phyloP scores from a whole-genome alignment of 1,140 invertebrate genomes.

The Bombus superbus region DNA sequence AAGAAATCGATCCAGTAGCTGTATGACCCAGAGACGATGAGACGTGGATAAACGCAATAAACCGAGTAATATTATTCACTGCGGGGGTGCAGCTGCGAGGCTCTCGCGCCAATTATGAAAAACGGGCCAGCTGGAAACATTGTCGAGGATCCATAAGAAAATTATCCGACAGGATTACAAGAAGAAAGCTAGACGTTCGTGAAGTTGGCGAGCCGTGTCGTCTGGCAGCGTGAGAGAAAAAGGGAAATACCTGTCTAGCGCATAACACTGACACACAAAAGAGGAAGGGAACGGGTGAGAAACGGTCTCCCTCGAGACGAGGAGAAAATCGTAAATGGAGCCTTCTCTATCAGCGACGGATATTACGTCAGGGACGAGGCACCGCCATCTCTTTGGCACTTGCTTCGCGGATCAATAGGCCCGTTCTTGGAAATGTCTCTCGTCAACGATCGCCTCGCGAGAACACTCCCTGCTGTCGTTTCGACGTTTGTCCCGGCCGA shows the following conservation, averaged over 20 bases:
- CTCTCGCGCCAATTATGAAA: conserved; percentile 13
- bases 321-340: conserved; percentile 60
- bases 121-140: background rate
- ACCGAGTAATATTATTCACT: no score
- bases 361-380: conserved; percentile 70
- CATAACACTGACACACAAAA: background rate
- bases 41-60: background rate
- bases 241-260: background rate
- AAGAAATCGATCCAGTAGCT: background rate
- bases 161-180: conserved; percentile 6
- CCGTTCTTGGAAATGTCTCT: conserved; percentile 44
- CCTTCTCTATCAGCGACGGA: conserved; percentile 57
- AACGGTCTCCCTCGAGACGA: background rate
- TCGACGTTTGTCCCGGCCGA: conserved; percentile 8
- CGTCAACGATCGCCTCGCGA: conserved; percentile 15
- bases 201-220: no score
- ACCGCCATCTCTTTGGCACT: conserved; percentile 61
- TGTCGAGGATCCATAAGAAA: background rate
- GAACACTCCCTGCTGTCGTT: conserved; percentile 33
- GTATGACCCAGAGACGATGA: background rate
- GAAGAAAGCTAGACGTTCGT: background rate
- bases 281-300: background rate
- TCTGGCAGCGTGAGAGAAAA: background rate
- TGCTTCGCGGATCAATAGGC: conserved; percentile 71
- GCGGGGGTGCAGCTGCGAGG: background rate